A percentile compares a stretch with the other conserved stretches of the same genome.
Evolutionary conservation across 1,140 invertebrate genomes (phyloP).

Genomic region (Coptotermes formosanus): DNA sequence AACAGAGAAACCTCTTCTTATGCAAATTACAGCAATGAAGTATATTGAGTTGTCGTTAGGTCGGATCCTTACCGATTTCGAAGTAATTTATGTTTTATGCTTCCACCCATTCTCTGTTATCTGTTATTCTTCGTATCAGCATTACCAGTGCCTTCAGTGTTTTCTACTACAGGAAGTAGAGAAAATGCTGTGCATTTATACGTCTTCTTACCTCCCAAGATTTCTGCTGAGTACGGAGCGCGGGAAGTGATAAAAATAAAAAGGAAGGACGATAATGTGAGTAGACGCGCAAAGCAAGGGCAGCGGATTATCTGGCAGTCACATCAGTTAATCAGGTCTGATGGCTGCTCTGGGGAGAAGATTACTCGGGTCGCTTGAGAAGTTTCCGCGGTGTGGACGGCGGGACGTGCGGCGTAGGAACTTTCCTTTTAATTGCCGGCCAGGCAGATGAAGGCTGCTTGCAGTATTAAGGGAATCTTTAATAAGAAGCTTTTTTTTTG

Average conservation of each 20-base stretch:
- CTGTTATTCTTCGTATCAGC: background rate
- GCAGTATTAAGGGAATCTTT: background rate
- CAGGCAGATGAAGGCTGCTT: background rate
- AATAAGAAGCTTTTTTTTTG: background rate
- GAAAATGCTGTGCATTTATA: background rate
- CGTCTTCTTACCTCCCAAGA: background rate
- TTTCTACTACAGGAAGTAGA: background rate
- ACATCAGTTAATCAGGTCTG: background rate
- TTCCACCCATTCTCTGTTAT: background rate
- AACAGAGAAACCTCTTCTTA: no score
- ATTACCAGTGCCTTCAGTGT: background rate
- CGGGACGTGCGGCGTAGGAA: background rate
- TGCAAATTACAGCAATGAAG: no score
- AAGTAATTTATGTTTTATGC: no score
- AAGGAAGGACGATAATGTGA: background rate
- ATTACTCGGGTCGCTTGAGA: background rate
- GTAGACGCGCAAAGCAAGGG: slow-evolving; percentile 8
- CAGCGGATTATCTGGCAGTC: slow-evolving; percentile 13
- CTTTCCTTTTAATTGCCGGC: background rate
- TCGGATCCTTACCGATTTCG: no score
- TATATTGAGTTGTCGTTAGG: no score
- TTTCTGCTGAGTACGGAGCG: background rate
- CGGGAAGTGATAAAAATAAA: background rate
- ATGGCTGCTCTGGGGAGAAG: background rate
- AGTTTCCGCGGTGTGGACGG: background rate